Evolutionary conservation across 2,797 vertebrate species (phyloP).

Genomic region (Erethizon dorsatum): DNA sequence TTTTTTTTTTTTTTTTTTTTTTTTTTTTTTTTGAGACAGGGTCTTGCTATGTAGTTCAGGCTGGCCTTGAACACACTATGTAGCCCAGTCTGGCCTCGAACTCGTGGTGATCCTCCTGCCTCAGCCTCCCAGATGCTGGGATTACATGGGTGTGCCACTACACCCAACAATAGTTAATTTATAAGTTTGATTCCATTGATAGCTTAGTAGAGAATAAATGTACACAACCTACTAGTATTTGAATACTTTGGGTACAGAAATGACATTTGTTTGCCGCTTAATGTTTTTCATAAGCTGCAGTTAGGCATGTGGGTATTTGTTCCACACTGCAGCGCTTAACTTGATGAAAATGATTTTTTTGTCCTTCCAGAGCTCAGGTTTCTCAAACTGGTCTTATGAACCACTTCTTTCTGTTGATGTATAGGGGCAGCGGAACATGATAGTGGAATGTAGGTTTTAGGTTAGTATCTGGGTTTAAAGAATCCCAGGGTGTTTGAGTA

Average conservation of each 20-base stretch:
- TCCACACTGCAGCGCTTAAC: background rate
- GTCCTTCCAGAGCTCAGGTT: slow-evolving; percentile 12
- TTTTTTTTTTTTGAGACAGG: background rate
- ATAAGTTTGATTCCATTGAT: slow-evolving; percentile 38
- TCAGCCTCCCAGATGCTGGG: background rate
- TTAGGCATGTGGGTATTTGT: slow-evolving; percentile 40
- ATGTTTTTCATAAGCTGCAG: background rate
- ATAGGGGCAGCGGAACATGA: background rate
- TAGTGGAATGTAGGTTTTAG: background rate
- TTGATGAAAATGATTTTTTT: slow-evolving; percentile 39
- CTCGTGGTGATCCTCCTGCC: background rate
- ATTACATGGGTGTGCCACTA: background rate
- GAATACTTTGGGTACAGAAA: background rate
- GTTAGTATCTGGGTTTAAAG: slow-evolving; percentile 29
- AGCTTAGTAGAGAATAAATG: slow-evolving; percentile 42
- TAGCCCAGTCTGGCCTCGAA: background rate
- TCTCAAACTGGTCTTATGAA: background rate
- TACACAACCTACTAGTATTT: background rate
- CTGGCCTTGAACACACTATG: background rate
- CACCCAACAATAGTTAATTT: background rate
- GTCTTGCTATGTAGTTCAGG: background rate
- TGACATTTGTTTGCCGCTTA: slow-evolving; percentile 12
- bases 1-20: no score
- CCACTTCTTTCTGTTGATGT: background rate
- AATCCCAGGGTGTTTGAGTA: background rate